These are phyloP conservation scores for Atta texana DNA, from an alignment of 1,140 invertebrate species.

Conservation along the genomic window DNA sequence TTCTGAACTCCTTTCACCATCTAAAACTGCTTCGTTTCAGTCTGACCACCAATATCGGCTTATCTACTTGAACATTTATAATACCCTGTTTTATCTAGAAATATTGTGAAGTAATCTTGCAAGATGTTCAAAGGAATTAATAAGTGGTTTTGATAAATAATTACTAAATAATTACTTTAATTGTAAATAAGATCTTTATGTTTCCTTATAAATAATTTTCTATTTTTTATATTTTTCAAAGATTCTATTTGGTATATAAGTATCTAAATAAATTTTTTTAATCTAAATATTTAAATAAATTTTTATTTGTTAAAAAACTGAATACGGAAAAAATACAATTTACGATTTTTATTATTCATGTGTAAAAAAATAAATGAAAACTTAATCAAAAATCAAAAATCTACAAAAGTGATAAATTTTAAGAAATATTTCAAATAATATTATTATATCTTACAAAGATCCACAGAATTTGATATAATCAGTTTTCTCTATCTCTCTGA, in stretches of 20 bases:
- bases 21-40: constrained; percentile 8
- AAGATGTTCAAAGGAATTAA: background rate
- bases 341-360: background rate
- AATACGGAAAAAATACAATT: background rate
- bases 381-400: background rate
- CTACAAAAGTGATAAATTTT: background rate
- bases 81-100: constrained; percentile 16
- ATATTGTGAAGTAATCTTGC: background rate
- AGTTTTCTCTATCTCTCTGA: background rate
- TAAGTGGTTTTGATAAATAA: background rate
- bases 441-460: background rate
- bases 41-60: constrained; percentile 20
- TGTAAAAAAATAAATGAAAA: background rate
- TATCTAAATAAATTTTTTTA: background rate
- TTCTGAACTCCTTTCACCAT: constrained; percentile 26
- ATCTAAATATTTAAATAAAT: background rate
- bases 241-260: background rate
- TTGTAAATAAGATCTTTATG: background rate
- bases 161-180: background rate
- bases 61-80: constrained; percentile 45
- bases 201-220: background rate
- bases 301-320: background rate
- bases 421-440: background rate
- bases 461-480: background rate
- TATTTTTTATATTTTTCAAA: background rate